Evolutionary conservation across 2,113 vertebrate genomes (phyloP), one percentile per base, ranked within the genome.

Genomic region (Benitochromis conjunctus): DNA sequence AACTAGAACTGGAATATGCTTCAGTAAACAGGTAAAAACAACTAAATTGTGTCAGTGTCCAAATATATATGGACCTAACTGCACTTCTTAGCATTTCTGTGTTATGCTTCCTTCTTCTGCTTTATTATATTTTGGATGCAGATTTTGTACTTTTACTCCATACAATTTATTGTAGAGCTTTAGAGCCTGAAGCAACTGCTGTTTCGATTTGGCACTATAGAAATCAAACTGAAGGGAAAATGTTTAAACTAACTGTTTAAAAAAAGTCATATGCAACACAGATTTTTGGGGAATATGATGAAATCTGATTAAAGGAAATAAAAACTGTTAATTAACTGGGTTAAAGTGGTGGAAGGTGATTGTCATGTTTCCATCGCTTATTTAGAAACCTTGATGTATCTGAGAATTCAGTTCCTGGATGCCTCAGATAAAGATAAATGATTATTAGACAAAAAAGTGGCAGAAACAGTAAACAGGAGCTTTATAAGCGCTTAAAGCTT

Each of bases 181-280:
- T 12, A 36, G 31, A 64, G 10, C 31, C 10, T 36, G 31, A 64
- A 64, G 31, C 60, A 36, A 36, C 60, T 38, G 31, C 0, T n/a
- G 16, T 0, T 64, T 64, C 2, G 1, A 64, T 64, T 64, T 64
- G 19, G 6, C 19, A 38, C 34, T 0, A 38, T 12, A 64, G 34
- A n/a, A 64, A 38, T 64, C 38, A 64, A 64, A n/a, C 60, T n/a
- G 58, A 62, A 36, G 31, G 58, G 29, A 29, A 62, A 62, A 62
- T 36, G 31, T 62, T 36, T 62, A 62, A 19, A 11, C 31, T 62
- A 11, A 62, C 31, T 0, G 18, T 64, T 18, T 26, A 26, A 26
- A 26, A 26, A 26, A 71, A 26, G 13, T 71, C 64, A 26, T 43
- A 69, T 16, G 58, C 9, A 62, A 62, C 3, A 12, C 34, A 34